A percentile compares a stretch with the other conserved stretches of the same genome.
These are phyloP conservation scores for Mohoua ochrocephala DNA, from an alignment of 2,113 vertebrate genomes.

Conservation along the genomic window DNA sequence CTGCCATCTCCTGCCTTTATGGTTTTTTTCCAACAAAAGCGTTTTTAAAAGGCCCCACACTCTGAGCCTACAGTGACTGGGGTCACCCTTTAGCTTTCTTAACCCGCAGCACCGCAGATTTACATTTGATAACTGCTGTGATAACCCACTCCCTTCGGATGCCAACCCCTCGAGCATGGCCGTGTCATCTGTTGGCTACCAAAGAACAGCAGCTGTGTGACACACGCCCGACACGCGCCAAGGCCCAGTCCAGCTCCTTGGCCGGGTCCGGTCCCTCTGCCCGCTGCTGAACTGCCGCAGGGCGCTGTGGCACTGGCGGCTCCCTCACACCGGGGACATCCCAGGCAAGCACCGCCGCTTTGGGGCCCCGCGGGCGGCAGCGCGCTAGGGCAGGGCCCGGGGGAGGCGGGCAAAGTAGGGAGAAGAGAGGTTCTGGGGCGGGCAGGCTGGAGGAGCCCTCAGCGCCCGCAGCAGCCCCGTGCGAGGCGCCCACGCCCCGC, in stretches of 20 bases:
- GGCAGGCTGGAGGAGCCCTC: not conserved
- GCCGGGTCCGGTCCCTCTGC: not conserved
- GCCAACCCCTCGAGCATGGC: not conserved
- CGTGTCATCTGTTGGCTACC: fast-evolving
- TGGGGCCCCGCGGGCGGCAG: not conserved
- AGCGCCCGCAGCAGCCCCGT: not conserved
- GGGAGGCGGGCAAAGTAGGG: not conserved
- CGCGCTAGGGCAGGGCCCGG: not conserved
- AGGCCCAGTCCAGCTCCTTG: not conserved
- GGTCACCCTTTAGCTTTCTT: not conserved
- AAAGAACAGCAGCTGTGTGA: not conserved
- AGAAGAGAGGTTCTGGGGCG: too few relatives aligned
- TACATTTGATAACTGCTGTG: fast-evolving
- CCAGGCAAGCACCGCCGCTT: not conserved
- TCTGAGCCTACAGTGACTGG: too few relatives aligned
- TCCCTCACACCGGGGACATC: not conserved
- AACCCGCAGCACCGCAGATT: not conserved
- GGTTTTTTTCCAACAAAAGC: not conserved
- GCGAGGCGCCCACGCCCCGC: fast-evolving
- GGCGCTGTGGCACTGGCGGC: fast-evolving
- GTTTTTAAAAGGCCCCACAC: fast-evolving
- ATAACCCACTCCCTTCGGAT: not conserved
- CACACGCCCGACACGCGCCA: fast-evolving
- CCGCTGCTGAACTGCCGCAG: not conserved
- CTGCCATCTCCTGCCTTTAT: not conserved